Evolutionary conservation across 2,797 vertebrate genomes (phyloP), one percentile per base, ranked within the genome.

Genomic region (Hybognathus amarus): DNA sequence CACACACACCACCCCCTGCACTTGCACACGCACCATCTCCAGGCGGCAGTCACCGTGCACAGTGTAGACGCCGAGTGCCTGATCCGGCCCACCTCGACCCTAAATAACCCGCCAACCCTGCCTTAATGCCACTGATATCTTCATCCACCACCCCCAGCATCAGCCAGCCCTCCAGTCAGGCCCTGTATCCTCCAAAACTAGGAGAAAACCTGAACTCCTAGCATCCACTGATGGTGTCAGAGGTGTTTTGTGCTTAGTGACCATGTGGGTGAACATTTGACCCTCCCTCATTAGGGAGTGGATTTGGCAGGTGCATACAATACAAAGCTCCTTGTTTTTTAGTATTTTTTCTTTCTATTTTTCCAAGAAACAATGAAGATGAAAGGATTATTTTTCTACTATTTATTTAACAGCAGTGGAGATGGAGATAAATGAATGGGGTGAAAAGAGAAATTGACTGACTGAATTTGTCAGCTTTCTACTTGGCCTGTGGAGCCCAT

Each of bases 371-470:
- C 56, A 82, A 78, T 90, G 77, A 92, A 91, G 86, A 90, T 89
- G 89, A 96, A 96, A 96, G 94, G 91, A 96, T 96, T 98, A 97
- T 98, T 98, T 98, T 99, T 99, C 96, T 99, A 98, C 97, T 99
- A 99, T 99, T 99, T 99, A 99, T 99, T 99, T 92, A 97, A 97
- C 93, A 95, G 89, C 85, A 91, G 81, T 90, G 83, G 87, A 87
- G 73, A 86, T 87, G 87, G 69, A 70, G 68, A 87, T 79, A 71
- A 87, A 83, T 70, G 81, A 88, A 84, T 83, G 86, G 67, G 27
- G 27, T 30, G 67, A 66, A 80, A 83, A 85, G 87, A 83, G 67
- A 50, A 52, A 80, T 63, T 77, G 86, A 84, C 83, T 86, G 80
- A 86, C 74, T 78, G 33, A 45, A 38, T 56, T 67, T 42, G 59